Base-by-base conservation (phyloP, 1,140 invertebrate species). In the Cepaea nemoralis region DNA sequence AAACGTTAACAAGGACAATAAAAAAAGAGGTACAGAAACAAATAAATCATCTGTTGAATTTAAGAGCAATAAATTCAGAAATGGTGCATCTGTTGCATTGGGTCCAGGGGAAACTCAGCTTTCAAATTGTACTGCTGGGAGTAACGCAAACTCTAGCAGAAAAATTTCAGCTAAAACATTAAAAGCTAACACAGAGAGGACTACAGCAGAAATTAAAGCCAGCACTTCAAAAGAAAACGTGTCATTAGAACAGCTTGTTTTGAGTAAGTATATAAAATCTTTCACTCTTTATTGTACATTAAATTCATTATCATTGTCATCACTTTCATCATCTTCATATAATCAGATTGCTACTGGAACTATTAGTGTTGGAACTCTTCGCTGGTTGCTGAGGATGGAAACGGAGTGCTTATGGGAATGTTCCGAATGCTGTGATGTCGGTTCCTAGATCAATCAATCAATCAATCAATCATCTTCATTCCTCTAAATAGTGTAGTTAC, bases 241-340 rank as follows among this genome's bases (percentile, higher is more conserved):
- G 10, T 71, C 37, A 71, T 19, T 27, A 19, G 69, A 71, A 37
- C 69, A 40, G 24, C 40, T 45, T 14, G 69, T 71, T 1, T 22
- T 71, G 31, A 45, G 69, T 71, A 45, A 71, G 69, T 71, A 27
- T 1, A 22, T n/a, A n/a, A 40, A 27, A n/a, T n/a, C n/a, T n/a
- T n/a, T n/a, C n/a, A n/a, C n/a, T n/a, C n/a, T n/a, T n/a, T n/a
- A n/a, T n/a, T n/a, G n/a, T n/a, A n/a, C n/a, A n/a, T n/a, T n/a
- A n/a, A n/a, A n/a, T n/a, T n/a, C n/a, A n/a, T n/a, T n/a, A n/a
- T n/a, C n/a, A n/a, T n/a, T n/a, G n/a, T n/a, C n/a, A n/a, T n/a
- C n/a, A n/a, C n/a, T n/a, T n/a, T n/a, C n/a, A n/a, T n/a, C n/a
- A n/a, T n/a, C n/a, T n/a, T n/a, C n/a, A n/a, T n/a, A n/a, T n/a